phyloP scores from a whole-genome alignment of 2,113 vertebrate genomes.

The Falcunculus frontatus region DNA sequence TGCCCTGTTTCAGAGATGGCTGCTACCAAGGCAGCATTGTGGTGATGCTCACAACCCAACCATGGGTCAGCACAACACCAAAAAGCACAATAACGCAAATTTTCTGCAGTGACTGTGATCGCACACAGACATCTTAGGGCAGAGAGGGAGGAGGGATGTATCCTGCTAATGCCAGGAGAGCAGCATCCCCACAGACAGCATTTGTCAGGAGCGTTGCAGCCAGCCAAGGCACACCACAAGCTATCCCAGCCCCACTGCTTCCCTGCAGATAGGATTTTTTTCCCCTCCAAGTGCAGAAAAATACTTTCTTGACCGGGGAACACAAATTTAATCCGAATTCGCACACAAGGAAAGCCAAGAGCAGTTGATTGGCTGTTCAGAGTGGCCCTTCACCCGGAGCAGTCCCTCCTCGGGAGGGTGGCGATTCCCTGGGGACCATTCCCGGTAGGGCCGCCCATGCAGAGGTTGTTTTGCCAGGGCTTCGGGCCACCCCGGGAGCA shows the following conservation, averaged over 20 bases:
- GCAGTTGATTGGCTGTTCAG: not conserved
- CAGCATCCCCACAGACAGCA: not conserved
- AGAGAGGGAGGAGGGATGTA: not conserved
- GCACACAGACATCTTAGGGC: not conserved
- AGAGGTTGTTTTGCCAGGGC: not conserved
- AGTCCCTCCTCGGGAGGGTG: not conserved
- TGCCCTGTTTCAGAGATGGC: not conserved
- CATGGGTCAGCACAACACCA: not conserved
- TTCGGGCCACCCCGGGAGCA: not conserved
- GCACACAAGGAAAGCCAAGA: not conserved
- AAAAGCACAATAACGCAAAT: not conserved
- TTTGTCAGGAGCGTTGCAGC: not conserved
- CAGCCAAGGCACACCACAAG: not conserved
- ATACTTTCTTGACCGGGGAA: not conserved
- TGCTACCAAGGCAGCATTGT: fast-evolving
- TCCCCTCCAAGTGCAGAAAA: not conserved
- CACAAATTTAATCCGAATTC: not conserved
- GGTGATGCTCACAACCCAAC: not conserved
- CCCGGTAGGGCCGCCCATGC: not conserved
- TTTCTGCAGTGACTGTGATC: not conserved
- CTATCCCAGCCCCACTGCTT: not conserved
- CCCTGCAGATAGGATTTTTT: not conserved
- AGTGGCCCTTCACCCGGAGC: not conserved
- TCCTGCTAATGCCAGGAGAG: not conserved
- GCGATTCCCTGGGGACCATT: not conserved